These are phyloP conservation scores for Megathymus violae DNA, from an alignment of 1,140 invertebrate genomes.

Conservation along the genomic window DNA sequence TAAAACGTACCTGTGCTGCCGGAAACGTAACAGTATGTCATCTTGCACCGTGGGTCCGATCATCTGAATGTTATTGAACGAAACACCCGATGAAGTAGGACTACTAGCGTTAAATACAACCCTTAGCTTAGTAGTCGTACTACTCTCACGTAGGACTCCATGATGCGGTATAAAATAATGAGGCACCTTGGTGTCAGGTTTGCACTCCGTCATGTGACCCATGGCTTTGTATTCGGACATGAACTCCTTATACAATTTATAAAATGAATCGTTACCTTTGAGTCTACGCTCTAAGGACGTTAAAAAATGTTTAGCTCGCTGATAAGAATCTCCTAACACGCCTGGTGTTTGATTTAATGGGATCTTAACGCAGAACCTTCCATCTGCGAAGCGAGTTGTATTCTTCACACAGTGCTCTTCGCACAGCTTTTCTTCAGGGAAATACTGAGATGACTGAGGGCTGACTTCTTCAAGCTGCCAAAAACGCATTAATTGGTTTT, in stretches of 20 bases:
- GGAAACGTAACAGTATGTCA: no score
- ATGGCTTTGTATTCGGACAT: constrained; percentile 43
- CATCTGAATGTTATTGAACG: no score
- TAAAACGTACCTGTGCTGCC: no score
- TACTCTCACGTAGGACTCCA: no score
- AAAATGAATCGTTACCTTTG: constrained; percentile 24
- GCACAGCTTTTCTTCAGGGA: constrained; percentile 38
- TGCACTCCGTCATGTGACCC: constrained; percentile 42
- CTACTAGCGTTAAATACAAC: no score
- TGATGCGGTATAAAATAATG: neutral
- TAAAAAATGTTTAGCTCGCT: constrained; percentile 33
- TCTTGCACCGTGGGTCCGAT: no score
- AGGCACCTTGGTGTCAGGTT: neutral
- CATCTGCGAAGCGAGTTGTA: constrained; percentile 33
- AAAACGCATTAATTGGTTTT: constrained; percentile 27
- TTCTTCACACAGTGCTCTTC: constrained; percentile 44
- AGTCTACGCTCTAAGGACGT: constrained; percentile 13
- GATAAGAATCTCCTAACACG: no score
- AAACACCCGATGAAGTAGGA: no score
- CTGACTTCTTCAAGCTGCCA: constrained; percentile 43
- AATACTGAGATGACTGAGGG: constrained; percentile 28
- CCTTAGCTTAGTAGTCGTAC: no score
- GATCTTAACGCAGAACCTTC: constrained; percentile 41
- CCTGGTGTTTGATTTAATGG: constrained; percentile 35
- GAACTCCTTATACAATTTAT: constrained; percentile 39